phyloP scores from a whole-genome alignment of 2,888 invertebrate species.

The Hanleya hanleyi region DNA sequence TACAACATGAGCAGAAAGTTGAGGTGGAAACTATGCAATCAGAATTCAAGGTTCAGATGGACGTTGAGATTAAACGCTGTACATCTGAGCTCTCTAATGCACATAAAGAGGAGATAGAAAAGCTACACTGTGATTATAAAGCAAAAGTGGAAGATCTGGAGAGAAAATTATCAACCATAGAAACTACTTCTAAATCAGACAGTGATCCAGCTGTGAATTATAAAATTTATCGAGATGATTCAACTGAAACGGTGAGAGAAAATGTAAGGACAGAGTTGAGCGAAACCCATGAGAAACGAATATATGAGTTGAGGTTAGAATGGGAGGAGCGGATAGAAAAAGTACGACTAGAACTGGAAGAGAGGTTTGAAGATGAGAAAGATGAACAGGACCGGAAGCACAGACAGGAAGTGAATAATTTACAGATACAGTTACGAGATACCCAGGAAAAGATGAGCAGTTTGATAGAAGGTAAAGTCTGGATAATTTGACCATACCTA shows the following conservation, averaged over 20 bases:
- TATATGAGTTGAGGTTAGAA: constrained; percentile 16
- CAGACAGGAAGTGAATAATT: constrained; percentile 42
- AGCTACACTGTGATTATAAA: not conserved
- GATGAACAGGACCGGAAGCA: constrained; percentile 39
- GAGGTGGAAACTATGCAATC: constrained; percentile 56
- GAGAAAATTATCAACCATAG: not conserved
- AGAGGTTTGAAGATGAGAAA: constrained; percentile 49
- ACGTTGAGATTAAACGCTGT: constrained; percentile 56
- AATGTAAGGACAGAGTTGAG: not conserved
- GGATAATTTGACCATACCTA: no score
- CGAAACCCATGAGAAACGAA: constrained; percentile 14
- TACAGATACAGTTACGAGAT: constrained; percentile 48
- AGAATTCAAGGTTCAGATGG: constrained; percentile 56
- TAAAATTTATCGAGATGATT: not conserved
- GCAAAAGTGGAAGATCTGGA: not conserved
- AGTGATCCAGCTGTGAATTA: not conserved
- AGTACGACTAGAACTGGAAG: constrained; percentile 29
- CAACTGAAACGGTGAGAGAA: not conserved
- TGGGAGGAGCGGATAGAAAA: constrained; percentile 17
- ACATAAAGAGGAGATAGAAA: constrained; percentile 10
- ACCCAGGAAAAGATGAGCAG: constrained; percentile 56
- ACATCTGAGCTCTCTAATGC: constrained; percentile 49
- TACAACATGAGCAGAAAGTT: constrained; percentile 54
- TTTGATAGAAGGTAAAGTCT: constrained; percentile 55
- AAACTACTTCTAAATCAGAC: constrained; percentile 37